phyloP scores from a whole-genome alignment of 2,797 vertebrate genomes.

The Okamejei kenojei region DNA sequence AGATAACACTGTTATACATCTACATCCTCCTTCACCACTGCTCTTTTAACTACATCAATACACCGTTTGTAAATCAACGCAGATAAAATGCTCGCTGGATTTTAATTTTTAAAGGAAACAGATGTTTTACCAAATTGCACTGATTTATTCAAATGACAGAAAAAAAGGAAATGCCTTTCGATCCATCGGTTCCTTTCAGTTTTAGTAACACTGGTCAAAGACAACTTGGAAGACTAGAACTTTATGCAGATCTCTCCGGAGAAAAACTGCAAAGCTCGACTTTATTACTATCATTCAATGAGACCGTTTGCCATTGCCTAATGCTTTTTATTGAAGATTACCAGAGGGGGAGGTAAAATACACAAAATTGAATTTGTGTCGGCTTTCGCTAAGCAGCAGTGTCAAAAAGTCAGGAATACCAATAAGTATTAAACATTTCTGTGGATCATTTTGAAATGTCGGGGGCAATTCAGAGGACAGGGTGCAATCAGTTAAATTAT shows the following conservation, averaged over 20 bases:
- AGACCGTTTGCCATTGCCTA: neutral
- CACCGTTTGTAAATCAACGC: slow-evolving; percentile 25
- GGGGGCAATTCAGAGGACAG: neutral
- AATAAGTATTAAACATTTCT: slow-evolving; percentile 16
- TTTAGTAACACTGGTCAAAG: neutral
- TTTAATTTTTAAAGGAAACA: slow-evolving; percentile 6
- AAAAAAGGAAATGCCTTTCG: neutral
- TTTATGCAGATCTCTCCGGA: neutral
- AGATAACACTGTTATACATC: slow-evolving; percentile 35
- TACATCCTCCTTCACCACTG: slow-evolving; percentile 33
- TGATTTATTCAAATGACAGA: neutral
- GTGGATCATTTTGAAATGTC: neutral
- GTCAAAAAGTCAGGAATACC: slow-evolving; percentile 8
- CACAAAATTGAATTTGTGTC: neutral
- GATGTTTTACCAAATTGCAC: neutral
- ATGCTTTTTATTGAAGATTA: neutral
- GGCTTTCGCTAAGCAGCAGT: neutral
- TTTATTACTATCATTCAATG: too few relatives aligned
- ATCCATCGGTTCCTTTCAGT: neutral
- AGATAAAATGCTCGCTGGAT: neutral
- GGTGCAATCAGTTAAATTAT: neutral
- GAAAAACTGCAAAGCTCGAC: neutral
- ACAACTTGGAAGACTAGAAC: neutral
- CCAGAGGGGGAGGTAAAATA: neutral
- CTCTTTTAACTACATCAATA: slow-evolving; percentile 17